Conservation (phyloP, 2,113 vertebrate genomes). For the Gymnobelideus leadbeateri region DNA sequence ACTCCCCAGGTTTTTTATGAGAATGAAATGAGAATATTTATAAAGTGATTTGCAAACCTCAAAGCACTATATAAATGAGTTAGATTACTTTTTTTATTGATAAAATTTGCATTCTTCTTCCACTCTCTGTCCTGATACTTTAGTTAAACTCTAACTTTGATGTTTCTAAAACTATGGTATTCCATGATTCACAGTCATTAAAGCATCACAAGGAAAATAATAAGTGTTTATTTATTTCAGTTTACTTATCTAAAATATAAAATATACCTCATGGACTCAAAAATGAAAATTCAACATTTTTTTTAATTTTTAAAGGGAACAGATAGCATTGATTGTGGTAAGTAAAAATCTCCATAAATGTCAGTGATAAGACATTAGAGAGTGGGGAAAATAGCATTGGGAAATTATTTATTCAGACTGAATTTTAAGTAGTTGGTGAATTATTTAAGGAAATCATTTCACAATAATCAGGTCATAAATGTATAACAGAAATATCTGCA, state of each 20-base stretch:
- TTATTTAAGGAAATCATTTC: constrained; percentile 66
- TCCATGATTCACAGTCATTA: no score
- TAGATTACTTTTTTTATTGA: no score
- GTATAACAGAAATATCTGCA: constrained; percentile 18
- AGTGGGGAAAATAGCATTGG: constrained; percentile 25
- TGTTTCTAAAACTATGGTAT: no score
- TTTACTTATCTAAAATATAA: background rate
- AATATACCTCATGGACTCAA: background rate
- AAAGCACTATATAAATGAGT: no score
- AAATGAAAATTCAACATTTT: constrained; percentile 59
- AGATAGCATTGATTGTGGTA: constrained; percentile 55
- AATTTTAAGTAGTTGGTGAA: constrained; percentile 42
- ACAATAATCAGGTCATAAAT: constrained; percentile 25
- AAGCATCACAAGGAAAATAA: no score
- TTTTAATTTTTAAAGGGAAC: constrained; percentile 39
- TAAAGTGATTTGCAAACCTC: no score
- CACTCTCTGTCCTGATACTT: no score
- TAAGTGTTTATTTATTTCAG: no score
- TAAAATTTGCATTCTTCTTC: no score
- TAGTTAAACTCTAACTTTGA: no score
- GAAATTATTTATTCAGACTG: constrained; percentile 50
- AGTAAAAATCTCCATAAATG: constrained; percentile 27
- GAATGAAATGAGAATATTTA: no score
- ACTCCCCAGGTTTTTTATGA: no score
- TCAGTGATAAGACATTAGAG: constrained; percentile 56